These are phyloP conservation scores for Chrysolina haemoptera DNA, from an alignment of 2,888 invertebrate genomes.

Conservation along the genomic window DNA sequence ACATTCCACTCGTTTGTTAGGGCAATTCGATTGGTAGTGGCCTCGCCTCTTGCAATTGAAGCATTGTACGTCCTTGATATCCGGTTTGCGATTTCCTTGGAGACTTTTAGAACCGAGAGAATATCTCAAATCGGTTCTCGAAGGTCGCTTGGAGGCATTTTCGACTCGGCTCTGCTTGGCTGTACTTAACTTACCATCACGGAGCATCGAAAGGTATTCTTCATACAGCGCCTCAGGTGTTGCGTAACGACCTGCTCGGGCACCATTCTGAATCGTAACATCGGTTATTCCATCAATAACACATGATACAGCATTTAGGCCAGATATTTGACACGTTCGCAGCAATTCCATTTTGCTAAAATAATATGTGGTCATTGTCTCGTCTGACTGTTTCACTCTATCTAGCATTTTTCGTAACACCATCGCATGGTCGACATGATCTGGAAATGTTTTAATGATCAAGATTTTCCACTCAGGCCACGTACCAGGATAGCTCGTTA, in stretches of 20 bases:
- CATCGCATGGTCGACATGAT: slow-evolving; percentile 44
- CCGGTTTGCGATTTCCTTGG: background rate
- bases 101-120: slow-evolving; percentile 22
- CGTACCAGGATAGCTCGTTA: slow-evolving; percentile 38
- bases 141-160: slow-evolving; percentile 3
- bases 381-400: slow-evolving; percentile 40
- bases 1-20: slow-evolving; percentile 32
- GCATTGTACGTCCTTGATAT: too few relatives aligned
- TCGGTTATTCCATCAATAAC: slow-evolving; percentile 36
- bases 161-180: slow-evolving; percentile 19
- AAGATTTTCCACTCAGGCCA: slow-evolving; percentile 50
- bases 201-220: slow-evolving; percentile 43
- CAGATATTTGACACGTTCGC: slow-evolving; percentile 37
- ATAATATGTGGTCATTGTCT: slow-evolving; percentile 37
- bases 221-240: background rate
- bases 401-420: slow-evolving; percentile 27
- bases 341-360: slow-evolving; percentile 44
- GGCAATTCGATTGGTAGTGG: slow-evolving; percentile 38
- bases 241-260: slow-evolving; percentile 34
- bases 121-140: slow-evolving; percentile 22
- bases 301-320: slow-evolving; percentile 38
- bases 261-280: slow-evolving; percentile 34
- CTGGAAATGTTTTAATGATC: slow-evolving; percentile 47
- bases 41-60: slow-evolving; percentile 43
- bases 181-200: slow-evolving; percentile 26